Evolutionary conservation across 2,113 vertebrate species (phyloP).

Genomic region (Petromus typicus): DNA sequence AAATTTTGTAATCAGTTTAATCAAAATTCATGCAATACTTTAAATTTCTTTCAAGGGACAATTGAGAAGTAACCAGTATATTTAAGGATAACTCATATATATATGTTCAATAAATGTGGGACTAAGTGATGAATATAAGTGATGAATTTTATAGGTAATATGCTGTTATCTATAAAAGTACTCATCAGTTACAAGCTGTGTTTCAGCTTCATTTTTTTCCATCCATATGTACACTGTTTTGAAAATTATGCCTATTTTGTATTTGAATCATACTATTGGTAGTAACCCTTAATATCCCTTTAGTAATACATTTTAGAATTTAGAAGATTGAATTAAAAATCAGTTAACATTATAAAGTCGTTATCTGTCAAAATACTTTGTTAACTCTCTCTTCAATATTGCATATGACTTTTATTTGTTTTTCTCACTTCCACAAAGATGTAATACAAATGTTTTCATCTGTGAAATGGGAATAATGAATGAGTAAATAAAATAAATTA

Average conservation of each 20-base stretch:
- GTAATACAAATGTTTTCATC: not conserved
- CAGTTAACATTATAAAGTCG: conserved; percentile 11
- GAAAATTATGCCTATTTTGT: conserved; percentile 22
- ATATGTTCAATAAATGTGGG: conserved; percentile 33
- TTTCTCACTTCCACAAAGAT: conserved; percentile 11
- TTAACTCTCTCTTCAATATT: conserved; percentile 35
- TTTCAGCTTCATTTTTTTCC: conserved; percentile 21
- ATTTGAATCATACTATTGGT: not conserved
- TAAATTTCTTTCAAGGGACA: conserved; percentile 36
- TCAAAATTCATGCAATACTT: conserved; percentile 70
- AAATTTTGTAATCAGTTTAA: conserved; percentile 72
- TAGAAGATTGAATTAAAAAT: conserved; percentile 53
- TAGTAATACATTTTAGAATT: conserved; percentile 8
- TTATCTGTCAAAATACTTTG: not conserved
- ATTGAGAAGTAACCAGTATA: conserved; percentile 36
- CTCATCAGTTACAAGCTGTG: not conserved
- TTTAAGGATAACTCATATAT: not conserved
- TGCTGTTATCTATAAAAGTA: not conserved
- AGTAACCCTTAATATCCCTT: not conserved
- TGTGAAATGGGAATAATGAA: not conserved
- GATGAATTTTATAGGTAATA: too few relatives aligned
- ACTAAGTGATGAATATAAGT: conserved; percentile 5
- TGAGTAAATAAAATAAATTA: not conserved
- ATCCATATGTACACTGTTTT: not conserved
- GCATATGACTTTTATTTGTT: not conserved